Percentiles rank a stretch among this genome's conserved stretches.
Conservation (phyloP, 1,140 invertebrate genomes). For the Achatina immaculata region DNA sequence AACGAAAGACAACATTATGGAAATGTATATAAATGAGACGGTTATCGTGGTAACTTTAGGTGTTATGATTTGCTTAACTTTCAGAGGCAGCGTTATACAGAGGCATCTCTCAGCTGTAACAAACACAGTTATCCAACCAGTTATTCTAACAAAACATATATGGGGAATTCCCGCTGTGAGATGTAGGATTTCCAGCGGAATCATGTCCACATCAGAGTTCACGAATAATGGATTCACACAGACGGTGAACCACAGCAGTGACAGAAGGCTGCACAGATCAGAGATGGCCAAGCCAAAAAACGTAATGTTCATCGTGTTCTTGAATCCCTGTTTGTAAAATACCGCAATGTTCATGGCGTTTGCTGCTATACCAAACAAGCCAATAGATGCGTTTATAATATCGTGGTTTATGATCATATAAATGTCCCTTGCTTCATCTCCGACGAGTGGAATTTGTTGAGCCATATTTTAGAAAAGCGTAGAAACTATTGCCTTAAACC, state of each 20-base stretch:
- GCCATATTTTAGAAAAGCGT: neutral
- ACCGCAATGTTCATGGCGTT: neutral
- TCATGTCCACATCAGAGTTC: neutral
- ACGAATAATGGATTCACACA: slow-evolving; percentile 17
- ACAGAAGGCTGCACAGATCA: slow-evolving; percentile 1
- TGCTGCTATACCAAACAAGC: neutral
- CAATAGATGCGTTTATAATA: neutral
- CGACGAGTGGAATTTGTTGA: neutral
- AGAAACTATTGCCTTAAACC: neutral
- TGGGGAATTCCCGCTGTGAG: neutral
- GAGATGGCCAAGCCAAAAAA: slow-evolving; percentile 13
- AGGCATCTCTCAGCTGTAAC: slow-evolving; percentile 26
- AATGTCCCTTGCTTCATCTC: neutral
- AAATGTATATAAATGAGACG: neutral
- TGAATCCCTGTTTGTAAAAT: slow-evolving; percentile 17
- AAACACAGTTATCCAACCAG: slow-evolving; percentile 16
- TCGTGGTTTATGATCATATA: neutral
- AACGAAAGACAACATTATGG: neutral
- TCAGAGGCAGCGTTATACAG: slow-evolving; percentile 13
- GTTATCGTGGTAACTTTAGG: neutral
- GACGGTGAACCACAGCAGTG: neutral
- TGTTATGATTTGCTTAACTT: slow-evolving; percentile 25
- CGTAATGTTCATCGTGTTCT: slow-evolving; percentile 15
- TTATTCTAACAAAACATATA: neutral
- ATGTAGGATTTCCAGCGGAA: neutral